Evolutionary conservation across 2,888 invertebrate genomes (phyloP).

Genomic region (Antheraea yamamai): DNA sequence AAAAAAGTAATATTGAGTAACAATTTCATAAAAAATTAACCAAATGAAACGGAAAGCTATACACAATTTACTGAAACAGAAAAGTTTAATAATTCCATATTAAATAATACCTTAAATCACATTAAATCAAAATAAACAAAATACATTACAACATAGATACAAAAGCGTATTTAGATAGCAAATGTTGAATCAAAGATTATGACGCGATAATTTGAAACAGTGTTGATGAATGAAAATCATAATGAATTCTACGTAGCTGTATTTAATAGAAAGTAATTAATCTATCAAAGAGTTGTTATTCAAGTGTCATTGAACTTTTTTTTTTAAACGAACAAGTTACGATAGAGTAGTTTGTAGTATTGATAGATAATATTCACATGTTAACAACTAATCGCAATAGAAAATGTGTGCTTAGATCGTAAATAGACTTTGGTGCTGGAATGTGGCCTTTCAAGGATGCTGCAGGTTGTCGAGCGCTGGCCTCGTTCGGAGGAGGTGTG

Average conservation of each 20-base stretch:
- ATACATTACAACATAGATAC: neutral
- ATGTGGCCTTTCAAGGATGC: conserved; percentile 81
- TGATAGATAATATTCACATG: conserved; percentile 45
- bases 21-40: too few species aligned
- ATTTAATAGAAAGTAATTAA: conserved; percentile 34
- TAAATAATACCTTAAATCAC: neutral
- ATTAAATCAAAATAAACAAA: neutral
- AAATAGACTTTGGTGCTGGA: conserved; percentile 69
- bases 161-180: neutral
- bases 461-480: conserved; percentile 49
- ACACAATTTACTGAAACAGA: too few species aligned
- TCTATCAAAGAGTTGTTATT: conserved; percentile 43
- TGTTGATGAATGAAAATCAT: neutral
- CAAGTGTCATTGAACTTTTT: conserved; percentile 32
- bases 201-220: neutral
- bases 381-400: conserved; percentile 34
- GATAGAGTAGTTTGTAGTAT: conserved; percentile 37
- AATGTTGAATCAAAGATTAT: neutral
- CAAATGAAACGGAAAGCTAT: too few species aligned
- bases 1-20: too few species aligned
- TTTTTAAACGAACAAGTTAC: conserved; percentile 35
- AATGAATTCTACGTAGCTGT: neutral
- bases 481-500: conserved; percentile 68
- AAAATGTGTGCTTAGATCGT: conserved; percentile 70
- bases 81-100: too few species aligned